Conservation (phyloP, 2,113 vertebrate genomes). For the Elephas maximus region DNA sequence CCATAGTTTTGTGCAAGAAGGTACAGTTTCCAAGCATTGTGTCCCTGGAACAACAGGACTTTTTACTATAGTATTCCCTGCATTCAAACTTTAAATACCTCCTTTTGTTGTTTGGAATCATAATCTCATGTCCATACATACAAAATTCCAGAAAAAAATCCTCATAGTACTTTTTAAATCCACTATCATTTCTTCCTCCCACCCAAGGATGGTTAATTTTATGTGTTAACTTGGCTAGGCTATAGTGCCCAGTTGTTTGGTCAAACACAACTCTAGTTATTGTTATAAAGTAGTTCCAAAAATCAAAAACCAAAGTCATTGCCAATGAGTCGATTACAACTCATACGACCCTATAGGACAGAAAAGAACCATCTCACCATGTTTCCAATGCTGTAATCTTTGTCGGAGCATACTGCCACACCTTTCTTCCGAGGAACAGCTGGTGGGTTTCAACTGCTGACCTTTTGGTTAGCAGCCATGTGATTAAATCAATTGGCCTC, state of each 20-base stretch:
- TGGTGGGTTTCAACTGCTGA: neutral
- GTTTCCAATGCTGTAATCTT: neutral
- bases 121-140: neutral
- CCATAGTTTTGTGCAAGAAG: neutral
- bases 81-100: slow-evolving; percentile 23
- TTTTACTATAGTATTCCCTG: neutral
- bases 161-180: neutral
- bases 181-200: neutral
- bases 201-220: neutral
- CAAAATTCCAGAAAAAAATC: slow-evolving; percentile 6
- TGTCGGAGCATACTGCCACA: neutral
- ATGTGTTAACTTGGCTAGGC: neutral
- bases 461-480: neutral
- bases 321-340: neutral
- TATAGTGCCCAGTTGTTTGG: neutral
- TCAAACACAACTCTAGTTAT: neutral
- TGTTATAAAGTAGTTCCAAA: neutral
- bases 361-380: neutral
- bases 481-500: neutral
- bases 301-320: neutral
- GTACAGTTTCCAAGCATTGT: neutral
- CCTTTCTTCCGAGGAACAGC: neutral
- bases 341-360: neutral
- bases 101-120: neutral
- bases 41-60: neutral